Evolutionary conservation across 2,888 invertebrate genomes (phyloP), one percentile per base, ranked within the genome.

Genomic region (Eilema depressum): DNA sequence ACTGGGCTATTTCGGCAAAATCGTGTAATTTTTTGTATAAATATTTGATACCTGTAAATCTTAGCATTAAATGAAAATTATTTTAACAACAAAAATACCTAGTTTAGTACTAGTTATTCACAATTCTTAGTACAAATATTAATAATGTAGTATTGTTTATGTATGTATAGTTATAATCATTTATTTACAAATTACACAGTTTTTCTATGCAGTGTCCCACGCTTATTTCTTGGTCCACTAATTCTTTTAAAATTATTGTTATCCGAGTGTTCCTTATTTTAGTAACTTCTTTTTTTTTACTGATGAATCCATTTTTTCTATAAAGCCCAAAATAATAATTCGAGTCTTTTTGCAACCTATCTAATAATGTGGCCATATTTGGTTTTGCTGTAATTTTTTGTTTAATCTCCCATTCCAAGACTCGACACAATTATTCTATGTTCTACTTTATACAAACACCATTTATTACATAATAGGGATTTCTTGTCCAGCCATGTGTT

Each of bases 321-420:
- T 61, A 66, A n/a, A 72, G 66, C 11, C 69, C 66, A 72, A 69
- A 72, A 66, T 66, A 72, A 59, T 72, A 69, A 23, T 59, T 72
- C 11, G 70, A 66, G 56, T 68, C 72, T 47, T n/a, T n/a, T 72
- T 69, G 72, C 41, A 72, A 72, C 30, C 37, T 41, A 62, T 64
- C 59, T 69, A 66, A 64, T 64, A 68, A 64, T 17, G 66, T 59
- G 20, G 69, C 66, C 47, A 69, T 63, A 63, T 71, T 71, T 56
- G 71, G 71, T 68, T 68, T 71, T 25, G 68, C 17, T 62, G 30
- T n/a, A 25, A 12, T 62, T 33, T 62, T 71, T 65, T 56, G 20
- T 56, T 65, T 68, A 68, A 26, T 33, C 33, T 33, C 33, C 4
- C 33, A 33, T 33, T 33, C 33, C 33, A 33, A 10, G 33, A 33